Evolutionary conservation across 2,888 invertebrate species (phyloP), one percentile per base, ranked within the genome.

Genomic region (Steinernema hermaphroditum): DNA sequence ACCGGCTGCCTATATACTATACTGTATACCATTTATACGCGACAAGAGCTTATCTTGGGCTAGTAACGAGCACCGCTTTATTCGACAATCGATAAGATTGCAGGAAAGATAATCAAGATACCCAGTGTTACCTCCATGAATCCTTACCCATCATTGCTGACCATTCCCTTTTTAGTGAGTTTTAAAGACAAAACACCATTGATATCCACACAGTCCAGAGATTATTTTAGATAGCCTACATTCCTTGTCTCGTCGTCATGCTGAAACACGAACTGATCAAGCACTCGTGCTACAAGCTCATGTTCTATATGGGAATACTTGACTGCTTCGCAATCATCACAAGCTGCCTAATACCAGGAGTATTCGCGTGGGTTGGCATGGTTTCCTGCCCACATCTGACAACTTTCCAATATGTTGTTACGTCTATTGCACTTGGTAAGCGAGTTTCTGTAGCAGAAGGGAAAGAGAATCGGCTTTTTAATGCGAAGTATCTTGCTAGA

Each of bases 211-310:
- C n/a, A n/a, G n/a, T n/a, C n/a, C n/a, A n/a, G n/a, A n/a, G n/a
- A n/a, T n/a, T n/a, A n/a, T n/a, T 22, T 50, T 50, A 50, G 50
- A 22, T 24, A 4, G 50, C 50, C 1, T 50, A 50, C 22, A 62
- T 62, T 8, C 62, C 62, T 14, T 62, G 62, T 14, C 62, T 62
- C 1, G 32, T 62, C 16, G 62, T 62, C 29, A 62, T 62, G 29
- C 29, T 29, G 1, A 62, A 29, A 29, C 27, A 34, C 29, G 62
- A 62, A n/a, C 34, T 62, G 29, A 24, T 62, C 62, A 29, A 16
- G 16, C 62, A 62, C 29, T 62, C 62, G 2, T 62, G 62, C 32
- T 62, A 62, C 62, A 62, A 62, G 34, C 27, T 62, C 12, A 62
- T 62, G 62, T 62, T 62, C 27, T 62, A 29, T 24, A 29, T 62